A percentile compares a stretch with the other conserved stretches of the same genome.
Conservation (phyloP, 2,797 vertebrate species). For the Sternarchorhynchus goeldii region DNA sequence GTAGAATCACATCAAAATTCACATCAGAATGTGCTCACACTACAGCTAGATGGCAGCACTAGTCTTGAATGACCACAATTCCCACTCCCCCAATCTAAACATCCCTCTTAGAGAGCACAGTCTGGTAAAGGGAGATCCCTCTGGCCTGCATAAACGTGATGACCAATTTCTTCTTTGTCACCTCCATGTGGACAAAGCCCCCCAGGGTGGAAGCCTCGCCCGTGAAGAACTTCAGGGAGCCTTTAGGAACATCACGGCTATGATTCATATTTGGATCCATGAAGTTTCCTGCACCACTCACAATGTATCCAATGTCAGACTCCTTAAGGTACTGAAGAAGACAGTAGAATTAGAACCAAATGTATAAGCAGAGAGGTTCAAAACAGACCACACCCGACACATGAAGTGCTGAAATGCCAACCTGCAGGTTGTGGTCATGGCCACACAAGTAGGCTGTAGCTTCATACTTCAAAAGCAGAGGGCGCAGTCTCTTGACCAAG, state of each 20-base stretch:
- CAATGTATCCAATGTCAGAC: conserved; percentile 79
- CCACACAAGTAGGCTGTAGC: conserved; percentile 89
- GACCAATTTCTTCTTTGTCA: conserved; percentile 73
- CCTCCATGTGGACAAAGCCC: conserved; percentile 84
- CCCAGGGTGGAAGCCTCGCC: conserved; percentile 79
- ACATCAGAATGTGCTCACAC: background rate
- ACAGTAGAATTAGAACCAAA: background rate
- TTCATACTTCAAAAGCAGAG: conserved; percentile 80
- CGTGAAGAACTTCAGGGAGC: conserved; percentile 85
- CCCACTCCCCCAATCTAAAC: background rate
- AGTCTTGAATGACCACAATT: background rate
- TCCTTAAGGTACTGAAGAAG: conserved; percentile 80
- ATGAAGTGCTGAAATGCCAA: conserved; percentile 52
- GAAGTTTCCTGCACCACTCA: conserved; percentile 94
- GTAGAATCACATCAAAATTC: background rate
- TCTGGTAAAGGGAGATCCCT: conserved; percentile 86
- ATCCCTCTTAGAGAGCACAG: conserved; percentile 74
- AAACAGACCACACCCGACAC: no score
- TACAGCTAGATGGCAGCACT: background rate
- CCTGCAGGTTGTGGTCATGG: conserved; percentile 95
- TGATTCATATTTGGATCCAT: conserved; percentile 81
- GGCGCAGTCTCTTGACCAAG: conserved; percentile 77
- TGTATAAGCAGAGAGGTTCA: background rate
- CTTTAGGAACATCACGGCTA: conserved; percentile 75
- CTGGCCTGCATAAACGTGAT: conserved; percentile 85